A percentile compares a stretch with the other conserved stretches of the same genome.
Evolutionary conservation across 2,797 vertebrate genomes (phyloP).

Genomic region (Epinephelus awoara): DNA sequence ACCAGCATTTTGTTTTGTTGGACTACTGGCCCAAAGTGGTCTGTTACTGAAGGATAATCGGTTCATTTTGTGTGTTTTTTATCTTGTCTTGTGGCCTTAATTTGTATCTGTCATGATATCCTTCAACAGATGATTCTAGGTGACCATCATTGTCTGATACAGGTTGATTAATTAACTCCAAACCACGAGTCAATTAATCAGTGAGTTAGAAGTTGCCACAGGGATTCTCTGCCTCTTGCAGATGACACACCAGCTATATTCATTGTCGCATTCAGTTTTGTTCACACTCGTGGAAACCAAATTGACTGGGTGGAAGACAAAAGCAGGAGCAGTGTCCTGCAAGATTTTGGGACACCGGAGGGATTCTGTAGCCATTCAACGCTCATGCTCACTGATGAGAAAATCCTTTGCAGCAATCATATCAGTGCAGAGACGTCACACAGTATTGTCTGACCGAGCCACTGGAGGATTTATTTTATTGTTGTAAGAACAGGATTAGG

Average conservation of each 20-base stretch:
- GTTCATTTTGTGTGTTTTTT: neutral
- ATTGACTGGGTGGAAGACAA: neutral
- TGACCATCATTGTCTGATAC: too few species aligned
- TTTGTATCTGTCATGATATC: neutral
- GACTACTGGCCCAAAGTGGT: neutral
- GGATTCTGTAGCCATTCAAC: neutral
- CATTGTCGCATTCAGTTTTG: neutral
- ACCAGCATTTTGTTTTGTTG: conserved; percentile 15
- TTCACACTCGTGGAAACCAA: neutral
- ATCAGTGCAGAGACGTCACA: conserved; percentile 3
- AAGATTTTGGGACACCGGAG: neutral
- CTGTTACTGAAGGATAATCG: neutral
- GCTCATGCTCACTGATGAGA: conserved; percentile 21
- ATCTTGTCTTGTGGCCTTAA: neutral
- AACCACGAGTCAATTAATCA: too few species aligned
- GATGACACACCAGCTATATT: neutral
- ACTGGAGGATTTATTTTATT: conserved; percentile 23
- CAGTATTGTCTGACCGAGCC: conserved; percentile 6
- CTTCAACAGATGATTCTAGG: neutral
- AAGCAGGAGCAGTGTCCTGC: neutral
- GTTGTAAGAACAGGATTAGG: conserved; percentile 28
- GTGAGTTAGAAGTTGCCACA: neutral
- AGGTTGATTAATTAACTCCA: too few species aligned
- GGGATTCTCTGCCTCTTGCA: neutral
- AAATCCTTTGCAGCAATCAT: conserved; percentile 9